Evolutionary conservation across 2,113 vertebrate species (phyloP).

Genomic region (Laticauda laticaudata): DNA sequence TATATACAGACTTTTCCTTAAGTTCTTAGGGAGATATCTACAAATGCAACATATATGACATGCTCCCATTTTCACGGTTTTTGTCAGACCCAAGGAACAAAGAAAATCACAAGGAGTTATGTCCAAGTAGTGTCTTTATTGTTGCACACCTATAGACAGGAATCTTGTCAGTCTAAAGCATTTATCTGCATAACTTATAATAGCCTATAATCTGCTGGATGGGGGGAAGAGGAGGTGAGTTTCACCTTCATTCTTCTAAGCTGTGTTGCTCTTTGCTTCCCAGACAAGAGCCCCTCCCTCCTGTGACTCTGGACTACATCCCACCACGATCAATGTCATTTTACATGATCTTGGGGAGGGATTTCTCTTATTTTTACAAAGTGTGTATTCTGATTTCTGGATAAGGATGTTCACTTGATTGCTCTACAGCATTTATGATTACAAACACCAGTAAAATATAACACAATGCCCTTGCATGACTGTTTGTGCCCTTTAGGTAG

Average conservation of each 20-base stretch:
- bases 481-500: slow-evolving; percentile 56
- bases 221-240: rapidly evolving
- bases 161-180: background rate
- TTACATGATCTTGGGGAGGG: background rate
- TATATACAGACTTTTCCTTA: background rate
- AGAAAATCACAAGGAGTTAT: background rate
- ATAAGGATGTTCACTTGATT: slow-evolving; percentile 52
- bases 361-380: background rate
- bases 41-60: background rate
- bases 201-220: background rate
- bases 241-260: background rate
- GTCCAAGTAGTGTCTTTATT: background rate
- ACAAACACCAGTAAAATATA: slow-evolving; percentile 47
- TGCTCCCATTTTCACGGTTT: background rate
- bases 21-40: background rate
- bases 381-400: slow-evolving; percentile 40
- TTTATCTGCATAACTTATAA: background rate
- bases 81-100: background rate
- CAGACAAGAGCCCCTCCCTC: background rate
- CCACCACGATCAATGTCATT: background rate
- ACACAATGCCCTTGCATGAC: slow-evolving; percentile 38
- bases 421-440: slow-evolving; percentile 44
- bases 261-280: background rate
- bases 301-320: background rate
- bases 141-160: background rate